Base-by-base conservation (phyloP, 2,888 invertebrate species). In the Campopleginae sp. region DNA sequence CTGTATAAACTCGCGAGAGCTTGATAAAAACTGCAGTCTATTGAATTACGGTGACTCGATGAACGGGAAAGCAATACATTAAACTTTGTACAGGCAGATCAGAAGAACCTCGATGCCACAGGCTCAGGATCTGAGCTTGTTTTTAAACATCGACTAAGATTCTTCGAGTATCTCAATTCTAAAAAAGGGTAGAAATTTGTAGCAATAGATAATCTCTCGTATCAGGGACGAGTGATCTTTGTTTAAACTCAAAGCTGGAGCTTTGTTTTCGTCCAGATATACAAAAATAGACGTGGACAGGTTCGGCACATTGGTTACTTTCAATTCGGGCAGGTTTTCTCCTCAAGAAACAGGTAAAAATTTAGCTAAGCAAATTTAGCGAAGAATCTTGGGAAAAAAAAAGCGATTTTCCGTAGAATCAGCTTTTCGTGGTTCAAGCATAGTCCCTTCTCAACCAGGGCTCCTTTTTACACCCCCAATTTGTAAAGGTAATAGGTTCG, bases 401-500 rank as follows among this genome's bases (percentile, higher is more conserved):
- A 14, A 46, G 19, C 19, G 12, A 42, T n/a, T 27, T 27, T 12
- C 27, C 7, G 17, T 68, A 3, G 38, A 17, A 31, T 38, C 33
- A 38, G 33, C 17, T 44, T 74, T 27, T 23, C 19, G 12, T 42
- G 42, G 23, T 51, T 33, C 51, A 33, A 51, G 44, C 17, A 17
- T 46, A 44, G 7, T 38, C 68, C 27, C 68, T 23, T 46, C 14
- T 6, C 27, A 27, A 27, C 27, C 2, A 46, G 7, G 14, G 4
- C 27, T 10, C 38, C 42, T 54, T 72, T 58, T 72, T n/a, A 38
- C 38, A 38, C 23, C 23, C 54, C 17, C 19, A 72, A 72, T 72
- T 72, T 72, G 72, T 72, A 23, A 72, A 38, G 72, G 58, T 72
- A 72, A 72, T 72, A 38, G 19, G 10, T 23, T 42, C 38, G 54